These are phyloP conservation scores for Columba guinea DNA, from an alignment of 2,797 vertebrate species.

Conservation along the genomic window DNA sequence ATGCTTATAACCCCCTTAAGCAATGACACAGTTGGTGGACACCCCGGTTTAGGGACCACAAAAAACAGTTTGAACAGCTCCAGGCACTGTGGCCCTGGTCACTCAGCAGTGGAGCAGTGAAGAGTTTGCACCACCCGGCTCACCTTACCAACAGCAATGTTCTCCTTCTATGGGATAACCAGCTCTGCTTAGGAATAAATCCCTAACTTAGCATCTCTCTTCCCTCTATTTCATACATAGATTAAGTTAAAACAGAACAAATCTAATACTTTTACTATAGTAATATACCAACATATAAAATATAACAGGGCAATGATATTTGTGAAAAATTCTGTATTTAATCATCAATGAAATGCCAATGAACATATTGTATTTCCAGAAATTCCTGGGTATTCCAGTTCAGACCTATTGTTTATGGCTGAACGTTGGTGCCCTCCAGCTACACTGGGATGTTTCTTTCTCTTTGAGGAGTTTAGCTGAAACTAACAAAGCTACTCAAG, in stretches of 20 bases:
- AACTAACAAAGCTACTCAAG: not conserved
- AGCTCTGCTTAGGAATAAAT: not conserved
- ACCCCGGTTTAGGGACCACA: not conserved
- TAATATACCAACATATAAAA: not conserved
- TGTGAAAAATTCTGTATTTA: not conserved
- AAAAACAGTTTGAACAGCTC: not conserved
- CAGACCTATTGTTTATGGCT: not conserved
- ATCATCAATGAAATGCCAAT: not conserved
- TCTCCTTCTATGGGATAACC: not conserved
- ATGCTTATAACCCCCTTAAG: not conserved
- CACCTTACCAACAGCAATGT: not conserved
- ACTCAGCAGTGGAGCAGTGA: too few relatives aligned
- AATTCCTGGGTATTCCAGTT: not conserved
- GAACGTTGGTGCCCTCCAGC: not conserved
- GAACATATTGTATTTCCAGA: not conserved
- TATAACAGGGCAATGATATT: not conserved
- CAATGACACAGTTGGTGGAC: rapidly evolving
- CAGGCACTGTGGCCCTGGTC: rapidly evolving
- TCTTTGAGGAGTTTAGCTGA: not conserved
- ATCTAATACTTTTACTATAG: not conserved
- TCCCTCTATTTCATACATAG: not conserved
- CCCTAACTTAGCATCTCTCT: not conserved
- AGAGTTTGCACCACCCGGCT: not conserved
- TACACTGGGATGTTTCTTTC: rapidly evolving
- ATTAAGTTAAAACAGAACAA: not conserved